These are phyloP conservation scores for Pangasius mekongensis DNA, from an alignment of 2,797 vertebrate genomes.

Conservation along the genomic window DNA sequence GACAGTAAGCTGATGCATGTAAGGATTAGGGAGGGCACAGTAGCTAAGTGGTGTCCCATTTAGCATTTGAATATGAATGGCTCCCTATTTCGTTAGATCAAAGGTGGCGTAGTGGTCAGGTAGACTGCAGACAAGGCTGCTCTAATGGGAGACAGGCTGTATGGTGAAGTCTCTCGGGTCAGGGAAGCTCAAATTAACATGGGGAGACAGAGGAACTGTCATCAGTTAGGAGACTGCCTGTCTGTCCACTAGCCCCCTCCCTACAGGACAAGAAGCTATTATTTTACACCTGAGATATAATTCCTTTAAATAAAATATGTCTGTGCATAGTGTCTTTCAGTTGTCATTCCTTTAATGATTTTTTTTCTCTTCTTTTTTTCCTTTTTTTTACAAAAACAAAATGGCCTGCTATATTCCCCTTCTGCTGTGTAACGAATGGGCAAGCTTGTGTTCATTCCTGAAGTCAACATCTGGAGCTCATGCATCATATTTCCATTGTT, in stretches of 20 bases:
- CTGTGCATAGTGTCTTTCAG: not conserved
- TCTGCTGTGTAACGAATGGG: not conserved
- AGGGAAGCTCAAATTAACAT: conserved; percentile 70
- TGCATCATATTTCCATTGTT: not conserved
- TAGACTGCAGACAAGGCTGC: conserved; percentile 63
- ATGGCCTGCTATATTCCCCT: not conserved
- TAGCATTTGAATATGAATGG: conserved; percentile 61
- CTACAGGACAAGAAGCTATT: conserved; percentile 14
- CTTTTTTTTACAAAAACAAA: not conserved
- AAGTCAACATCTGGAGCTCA: not conserved
- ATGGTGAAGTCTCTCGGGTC: conserved; percentile 52
- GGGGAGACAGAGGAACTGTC: conserved; percentile 68
- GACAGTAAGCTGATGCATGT: conserved; percentile 37
- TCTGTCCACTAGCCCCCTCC: conserved; percentile 62
- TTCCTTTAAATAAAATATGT: not conserved
- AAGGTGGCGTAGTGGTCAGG: conserved; percentile 66
- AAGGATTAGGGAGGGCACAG: conserved; percentile 27
- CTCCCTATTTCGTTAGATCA: conserved; percentile 67
- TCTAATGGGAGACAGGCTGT: conserved; percentile 65
- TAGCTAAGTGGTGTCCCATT: conserved; percentile 41
- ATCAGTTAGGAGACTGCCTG: conserved; percentile 69
- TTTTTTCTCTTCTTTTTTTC: not conserved
- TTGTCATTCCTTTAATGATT: not conserved
- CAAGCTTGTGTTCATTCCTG: not conserved
- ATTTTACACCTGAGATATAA: conserved; percentile 34